A percentile compares a stretch with the other conserved stretches of the same genome.
Conservation (phyloP, 2,888 invertebrate genomes). For the Bugula neritina region DNA sequence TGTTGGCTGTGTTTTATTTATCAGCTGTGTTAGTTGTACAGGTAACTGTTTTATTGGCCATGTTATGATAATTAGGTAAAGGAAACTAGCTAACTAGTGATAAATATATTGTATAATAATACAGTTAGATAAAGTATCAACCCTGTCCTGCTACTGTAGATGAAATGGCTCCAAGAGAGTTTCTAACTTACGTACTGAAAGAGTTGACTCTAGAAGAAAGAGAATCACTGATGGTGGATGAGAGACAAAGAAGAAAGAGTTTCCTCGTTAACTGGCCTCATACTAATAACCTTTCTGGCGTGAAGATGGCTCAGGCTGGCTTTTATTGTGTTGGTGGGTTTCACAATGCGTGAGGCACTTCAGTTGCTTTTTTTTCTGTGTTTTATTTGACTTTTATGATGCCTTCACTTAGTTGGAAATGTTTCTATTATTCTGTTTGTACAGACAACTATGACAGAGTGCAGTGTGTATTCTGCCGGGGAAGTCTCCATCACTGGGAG, state of each 20-base stretch:
- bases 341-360: no score
- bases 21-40: no score
- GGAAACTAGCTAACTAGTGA: no score
- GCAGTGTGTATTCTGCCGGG: slow-evolving; percentile 85
- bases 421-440: slow-evolving; percentile 28
- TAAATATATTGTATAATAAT: no score
- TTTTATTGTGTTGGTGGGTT: slow-evolving; percentile 4
- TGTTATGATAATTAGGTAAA: no score
- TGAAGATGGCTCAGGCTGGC: background rate
- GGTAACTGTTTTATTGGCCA: no score
- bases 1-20: no score
- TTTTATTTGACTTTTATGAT: no score
- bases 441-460: slow-evolving; percentile 72
- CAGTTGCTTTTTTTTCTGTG: no score
- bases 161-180: background rate
- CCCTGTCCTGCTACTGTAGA: no score
- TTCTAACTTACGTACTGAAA: background rate
- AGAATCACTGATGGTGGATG: slow-evolving; percentile 7
- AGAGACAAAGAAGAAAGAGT: background rate
- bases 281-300: background rate
- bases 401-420: no score
- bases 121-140: no score
- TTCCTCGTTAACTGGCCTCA: background rate
- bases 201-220: background rate
- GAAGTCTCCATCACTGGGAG: slow-evolving; percentile 88